phyloP scores from a whole-genome alignment of 2,113 vertebrate species.

The Halcyon malimbica region DNA sequence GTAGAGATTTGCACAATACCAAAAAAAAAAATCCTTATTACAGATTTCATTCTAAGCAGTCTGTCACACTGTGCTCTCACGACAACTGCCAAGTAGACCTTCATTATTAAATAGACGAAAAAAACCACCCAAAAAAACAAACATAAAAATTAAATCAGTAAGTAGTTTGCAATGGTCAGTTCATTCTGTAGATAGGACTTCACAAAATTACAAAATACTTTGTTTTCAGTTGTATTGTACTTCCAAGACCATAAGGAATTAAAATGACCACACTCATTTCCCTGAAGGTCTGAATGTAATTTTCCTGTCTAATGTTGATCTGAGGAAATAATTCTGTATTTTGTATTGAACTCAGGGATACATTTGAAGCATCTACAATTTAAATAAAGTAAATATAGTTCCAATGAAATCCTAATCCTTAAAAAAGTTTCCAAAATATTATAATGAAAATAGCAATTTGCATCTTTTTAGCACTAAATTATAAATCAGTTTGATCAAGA shows the following conservation, averaged over 20 bases:
- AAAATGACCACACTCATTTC: neutral
- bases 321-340: neutral
- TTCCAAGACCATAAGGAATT: neutral
- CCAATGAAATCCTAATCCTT: neutral
- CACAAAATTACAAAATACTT: neutral
- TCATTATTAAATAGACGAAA: neutral
- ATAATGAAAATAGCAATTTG: conserved; percentile 7
- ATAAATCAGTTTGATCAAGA: conserved; percentile 14
- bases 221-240: neutral
- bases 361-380: neutral
- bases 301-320: neutral
- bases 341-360: neutral
- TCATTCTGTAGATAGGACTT: neutral
- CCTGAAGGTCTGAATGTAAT: neutral
- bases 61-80: neutral
- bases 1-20: neutral
- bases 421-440: neutral
- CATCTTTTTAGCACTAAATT: neutral
- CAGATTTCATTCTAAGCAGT: neutral
- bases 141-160: neutral
- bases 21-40: neutral
- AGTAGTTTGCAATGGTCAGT: neutral
- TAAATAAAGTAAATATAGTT: neutral
- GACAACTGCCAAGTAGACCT: neutral
- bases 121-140: neutral